These are phyloP conservation scores for Dissostichus mawsoni DNA, from an alignment of 2,113 vertebrate genomes.

Conservation along the genomic window DNA sequence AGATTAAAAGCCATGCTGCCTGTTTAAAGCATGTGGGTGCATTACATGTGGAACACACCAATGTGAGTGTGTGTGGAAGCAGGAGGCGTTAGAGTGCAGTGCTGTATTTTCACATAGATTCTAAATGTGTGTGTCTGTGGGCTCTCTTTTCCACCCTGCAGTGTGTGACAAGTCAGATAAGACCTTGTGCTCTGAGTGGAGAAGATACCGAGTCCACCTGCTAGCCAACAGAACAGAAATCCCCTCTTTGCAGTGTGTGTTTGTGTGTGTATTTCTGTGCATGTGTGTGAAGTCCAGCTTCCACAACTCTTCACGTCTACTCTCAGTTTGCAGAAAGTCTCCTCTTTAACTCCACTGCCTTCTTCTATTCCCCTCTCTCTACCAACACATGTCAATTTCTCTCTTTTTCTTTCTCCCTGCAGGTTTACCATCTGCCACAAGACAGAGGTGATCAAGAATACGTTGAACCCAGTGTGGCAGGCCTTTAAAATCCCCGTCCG, in stretches of 20 bases:
- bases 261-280: neutral
- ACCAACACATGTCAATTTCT: neutral
- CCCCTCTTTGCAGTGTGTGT: conserved; percentile 32
- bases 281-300: neutral
- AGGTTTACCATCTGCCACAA: conserved; percentile 96
- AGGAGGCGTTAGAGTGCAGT: conserved; percentile 3
- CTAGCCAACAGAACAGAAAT: conserved; percentile 51
- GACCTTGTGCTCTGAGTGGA: conserved; percentile 41
- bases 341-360: neutral
- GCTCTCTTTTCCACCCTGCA: conserved; percentile 31
- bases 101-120: conserved; percentile 3
- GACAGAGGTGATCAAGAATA: conserved; percentile 94
- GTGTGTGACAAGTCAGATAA: conserved; percentile 68
- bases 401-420: conserved; percentile 12
- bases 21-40: conserved; percentile 45
- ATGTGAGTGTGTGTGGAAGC: neutral
- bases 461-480: conserved; percentile 94
- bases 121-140: neutral
- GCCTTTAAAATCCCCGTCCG: conserved; percentile 93
- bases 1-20: conserved; percentile 40
- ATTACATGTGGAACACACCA: conserved; percentile 3
- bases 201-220: conserved; percentile 51
- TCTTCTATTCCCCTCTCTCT: neutral
- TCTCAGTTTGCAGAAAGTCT: neutral
- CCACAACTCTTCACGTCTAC: neutral